Evolutionary conservation across 2,113 vertebrate genomes (phyloP), one percentile per base, ranked within the genome.

Genomic region (Thunnus thynnus): DNA sequence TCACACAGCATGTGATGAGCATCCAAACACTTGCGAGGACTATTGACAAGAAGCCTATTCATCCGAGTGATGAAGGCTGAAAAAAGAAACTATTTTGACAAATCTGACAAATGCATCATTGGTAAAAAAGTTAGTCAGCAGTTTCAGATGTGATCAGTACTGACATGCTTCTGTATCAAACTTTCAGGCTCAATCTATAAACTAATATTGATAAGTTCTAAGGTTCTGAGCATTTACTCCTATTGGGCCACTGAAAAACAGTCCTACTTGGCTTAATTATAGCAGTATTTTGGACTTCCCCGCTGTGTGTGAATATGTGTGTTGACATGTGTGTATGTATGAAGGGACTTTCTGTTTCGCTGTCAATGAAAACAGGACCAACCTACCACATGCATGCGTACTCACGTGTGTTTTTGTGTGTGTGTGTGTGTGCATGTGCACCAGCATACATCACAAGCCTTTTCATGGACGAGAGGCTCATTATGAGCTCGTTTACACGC

Each of bases 221-320:
- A 70, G 47, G 62, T 74, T 30, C 4, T 17, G n/a, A 22, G 18
- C 13, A 36, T 62, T 56, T 13, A 63, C 30, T 48, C 51, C 52
- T 32, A 30, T 30, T 57, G 17, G 66, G 57, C 61, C 27, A 52
- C 18, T 60, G 41, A 63, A 62, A 56, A 32, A 47, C 5, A 13
- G 27, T 52, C 46, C 72, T 57, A 56, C 27, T 65, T 66, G 52
- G 25, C 46, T 64, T 68, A 36, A 74, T 84, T 79, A 73, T 12
- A 50, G 25, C 48, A 6, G 18, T 14, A 50, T 22, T n/a, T 22
- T 13, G 51, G 51, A 30, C 41, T 72, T 14, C 74, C 51, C 69
- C 58, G 66, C 22, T 51, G 64, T 61, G 67, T 56, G 56, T 73
- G 36, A 47, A 44, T 46, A 9, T 69, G 63, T 72, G 17, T 72